phyloP scores from a whole-genome alignment of 2,113 vertebrate species.

The Sphyrna mokarran region DNA sequence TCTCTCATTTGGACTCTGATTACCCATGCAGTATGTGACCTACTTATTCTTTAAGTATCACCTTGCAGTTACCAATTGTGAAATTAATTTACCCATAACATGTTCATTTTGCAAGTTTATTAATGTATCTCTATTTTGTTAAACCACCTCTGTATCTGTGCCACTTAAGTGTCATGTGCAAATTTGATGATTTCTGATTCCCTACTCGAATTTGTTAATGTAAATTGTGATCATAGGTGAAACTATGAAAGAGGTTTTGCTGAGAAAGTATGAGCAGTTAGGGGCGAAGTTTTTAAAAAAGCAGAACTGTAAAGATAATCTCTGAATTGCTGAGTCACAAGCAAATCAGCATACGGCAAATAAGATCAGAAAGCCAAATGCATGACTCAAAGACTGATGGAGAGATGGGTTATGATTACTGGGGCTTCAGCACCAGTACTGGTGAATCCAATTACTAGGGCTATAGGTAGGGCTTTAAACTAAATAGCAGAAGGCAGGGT shows the following conservation, averaged over 20 bases:
- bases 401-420: neutral
- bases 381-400: neutral
- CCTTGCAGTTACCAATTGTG: no score
- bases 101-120: no score
- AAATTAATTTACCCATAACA: no score
- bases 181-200: neutral
- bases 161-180: no score
- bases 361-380: neutral
- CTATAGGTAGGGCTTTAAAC: no score
- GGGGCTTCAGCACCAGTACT: neutral
- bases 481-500: neutral
- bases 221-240: neutral
- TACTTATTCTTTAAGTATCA: no score
- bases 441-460: no score
- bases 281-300: neutral
- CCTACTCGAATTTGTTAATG: neutral
- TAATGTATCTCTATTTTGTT: no score
- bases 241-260: neutral
- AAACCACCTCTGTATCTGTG: no score
- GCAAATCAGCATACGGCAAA: neutral
- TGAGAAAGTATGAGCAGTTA: no score
- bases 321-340: neutral
- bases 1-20: no score
- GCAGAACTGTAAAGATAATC: neutral
- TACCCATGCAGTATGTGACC: no score